phyloP scores from a whole-genome alignment of 1,140 invertebrate species.

The Heliconius hewitsoni region DNA sequence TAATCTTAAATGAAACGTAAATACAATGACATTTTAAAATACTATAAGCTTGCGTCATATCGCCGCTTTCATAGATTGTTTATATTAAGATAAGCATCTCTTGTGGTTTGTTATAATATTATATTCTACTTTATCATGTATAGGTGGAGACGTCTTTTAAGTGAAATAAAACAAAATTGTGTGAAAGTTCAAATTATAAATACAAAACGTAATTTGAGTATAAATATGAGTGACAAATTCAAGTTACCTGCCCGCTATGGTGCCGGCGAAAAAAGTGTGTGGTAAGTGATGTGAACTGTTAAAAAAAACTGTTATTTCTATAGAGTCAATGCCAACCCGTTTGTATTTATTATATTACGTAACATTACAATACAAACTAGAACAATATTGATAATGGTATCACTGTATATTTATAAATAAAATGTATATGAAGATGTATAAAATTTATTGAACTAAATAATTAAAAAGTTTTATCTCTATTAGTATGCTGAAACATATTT shows the following conservation, averaged over 20 bases:
- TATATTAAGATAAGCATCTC: neutral
- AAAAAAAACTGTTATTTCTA: neutral
- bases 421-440: neutral
- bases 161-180: slow-evolving; percentile 36
- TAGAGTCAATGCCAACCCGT: neutral
- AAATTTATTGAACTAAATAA: neutral
- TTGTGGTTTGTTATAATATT: neutral
- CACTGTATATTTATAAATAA: neutral
- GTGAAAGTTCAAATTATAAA: slow-evolving; percentile 21
- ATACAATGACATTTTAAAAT: slow-evolving; percentile 10
- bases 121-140: slow-evolving; percentile 44
- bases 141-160: slow-evolving; percentile 53
- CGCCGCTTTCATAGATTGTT: neutral
- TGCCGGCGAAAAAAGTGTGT: slow-evolving; percentile 83
- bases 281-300: slow-evolving; percentile 60
- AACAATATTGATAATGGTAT: neutral
- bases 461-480: neutral
- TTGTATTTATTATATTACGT: neutral
- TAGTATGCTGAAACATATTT: no score
- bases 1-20: slow-evolving; percentile 3
- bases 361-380: neutral
- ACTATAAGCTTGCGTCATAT: neutral
- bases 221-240: slow-evolving; percentile 80
- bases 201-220: slow-evolving; percentile 25
- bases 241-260: slow-evolving; percentile 82